Base-by-base conservation (phyloP, 2,797 vertebrate genomes). In the Heterohyrax brucei region DNA sequence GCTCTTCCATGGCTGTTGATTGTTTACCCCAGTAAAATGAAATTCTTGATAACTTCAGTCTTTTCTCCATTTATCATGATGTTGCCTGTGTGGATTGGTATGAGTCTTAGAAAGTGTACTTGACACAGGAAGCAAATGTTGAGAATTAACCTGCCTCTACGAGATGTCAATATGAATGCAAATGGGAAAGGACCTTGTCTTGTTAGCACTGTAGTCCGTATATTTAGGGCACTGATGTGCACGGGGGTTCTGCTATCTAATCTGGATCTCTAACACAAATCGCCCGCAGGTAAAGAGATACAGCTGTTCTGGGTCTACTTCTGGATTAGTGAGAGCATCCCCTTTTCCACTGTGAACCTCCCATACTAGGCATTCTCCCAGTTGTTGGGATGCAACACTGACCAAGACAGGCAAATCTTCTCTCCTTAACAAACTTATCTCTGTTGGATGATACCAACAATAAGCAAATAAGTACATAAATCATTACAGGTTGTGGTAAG, bases 91-190 rank as follows among this genome's bases (percentile, higher is more conserved):
- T 14, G 53, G 13, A 56, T 56, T 56, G 53, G 53, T 81, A 39
- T 82, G 33, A 88, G 5, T 83, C 26, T 18, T 73, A 68, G 68
- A 28, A 92, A 94, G 56, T 62, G 10, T 82, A 39, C 56, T 86
- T 95, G 82, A 88, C 88, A 48, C 53, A 59, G 88, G n/a, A 92
- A 81, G 62, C 82, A 93, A 88, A 28, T 83, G 62, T 87, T 91
- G 30, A 92, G 19, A 89, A 80, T 91, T 87, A 33, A 59, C 26
- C 5, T 92, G 26, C 33, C 30, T 46, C 53, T 73, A 70, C 48
- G 64, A 22, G 24, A 66, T 79, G 50, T 26, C 89, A 81, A 77
- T 76, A 16, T 75, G 62, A 95, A 78, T 78, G 9, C 56, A 88
- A 7, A 9, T 78, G 1, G 82, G 87, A 87, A 95, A 44, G 68